Evolutionary conservation across 92 coral and sea anemone species (phyloP), one percentile per base, ranked within the genome.

Genomic region (Porites divaricata): DNA sequence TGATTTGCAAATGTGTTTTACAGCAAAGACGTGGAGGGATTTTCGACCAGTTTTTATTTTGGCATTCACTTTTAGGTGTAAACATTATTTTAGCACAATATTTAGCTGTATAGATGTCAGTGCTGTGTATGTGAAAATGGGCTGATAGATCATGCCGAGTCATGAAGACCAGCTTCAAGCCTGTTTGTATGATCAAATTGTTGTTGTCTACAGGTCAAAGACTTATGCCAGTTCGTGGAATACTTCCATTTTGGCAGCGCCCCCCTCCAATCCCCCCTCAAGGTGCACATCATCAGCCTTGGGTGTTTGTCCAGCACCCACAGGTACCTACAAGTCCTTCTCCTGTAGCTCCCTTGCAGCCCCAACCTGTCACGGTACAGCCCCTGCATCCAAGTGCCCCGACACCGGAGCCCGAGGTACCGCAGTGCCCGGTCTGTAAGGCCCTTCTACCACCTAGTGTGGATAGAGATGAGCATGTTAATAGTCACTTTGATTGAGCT

Each of bases 371-470:
- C 53, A 67, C 11, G 1, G 19, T 72, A 85, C 76, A 80, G 74
- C 70, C 74, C 21, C 80, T 11, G 2, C 54, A 72, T 7, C 79
- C 80, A 15, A 78, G 73, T 26, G 78, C 77, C 28, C 89, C 85
- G 1, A 84, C 41, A 6, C 21, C 81, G 15, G 77, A 62, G 25
- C 81, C 85, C 14, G 70, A 81, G 49, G 89, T 74, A 41, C 75
- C 78, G 19, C 94, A 93, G 83, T 96, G 99, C 70, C 99, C 99
- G 23, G 91, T 96, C 35, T 96, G 99, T 48, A 88, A 66, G 50
- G 90, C 95, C 52, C 88, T 90, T 52, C 91, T 93, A 68, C 99
- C 99, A 45, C 99, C 99, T 12, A 86, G 90, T 63, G 87, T 76
- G 13, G 63, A 87, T 70, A 78, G 85, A 48, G 77, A 85, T 70